Evolutionary conservation across 2,888 invertebrate species (phyloP), one percentile per base, ranked within the genome.

Genomic region (Lydus trimaculatus): DNA sequence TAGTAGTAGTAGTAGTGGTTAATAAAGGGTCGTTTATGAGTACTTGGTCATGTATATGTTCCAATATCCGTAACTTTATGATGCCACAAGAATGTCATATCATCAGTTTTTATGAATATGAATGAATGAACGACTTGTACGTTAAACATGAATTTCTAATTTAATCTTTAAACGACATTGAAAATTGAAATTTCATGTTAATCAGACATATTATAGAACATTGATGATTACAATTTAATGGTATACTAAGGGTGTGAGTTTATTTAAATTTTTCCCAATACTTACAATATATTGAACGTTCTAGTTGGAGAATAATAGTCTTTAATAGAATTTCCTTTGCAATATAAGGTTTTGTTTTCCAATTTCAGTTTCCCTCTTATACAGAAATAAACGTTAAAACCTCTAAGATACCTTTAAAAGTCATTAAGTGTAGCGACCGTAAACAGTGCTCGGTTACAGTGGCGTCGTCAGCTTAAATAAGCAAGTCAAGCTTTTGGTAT

Each of bases 1-100:
- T 52, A 36, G 74, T 72, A 20, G 65, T 70, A 66, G 67, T 64
- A 36, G 74, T 72, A 20, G 20, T 15, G 25, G 52, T 52, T 52
- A 52, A 52, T 52, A 52, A 25, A 25, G 25, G 52, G 73, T 76
- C 74, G 79, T 80, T 82, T 82, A 83, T 83, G 81, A 83, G 83
- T 79, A 77, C 80, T 74, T 70, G 71, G 73, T 72, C 76, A 78
- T 81, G 81, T 81, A 80, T 78, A 75, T 76, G 78, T 81, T 80
- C 79, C 81, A 84, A 83, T 83, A 83, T 82, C 81, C 79, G 81
- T 76, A 80, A 83, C 80, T 85, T 85, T 85, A 85, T 82, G 84
- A 84, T 81, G 82, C 76, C 83, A 75, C 81, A 82, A 81, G 84
- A 84, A 84, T 84, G 84, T 83, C 84, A 84, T 84, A 84, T 84